Evolutionary conservation across 2,113 vertebrate genomes (phyloP), one percentile per base, ranked within the genome.

Genomic region (Pheucticus melanocephalus): DNA sequence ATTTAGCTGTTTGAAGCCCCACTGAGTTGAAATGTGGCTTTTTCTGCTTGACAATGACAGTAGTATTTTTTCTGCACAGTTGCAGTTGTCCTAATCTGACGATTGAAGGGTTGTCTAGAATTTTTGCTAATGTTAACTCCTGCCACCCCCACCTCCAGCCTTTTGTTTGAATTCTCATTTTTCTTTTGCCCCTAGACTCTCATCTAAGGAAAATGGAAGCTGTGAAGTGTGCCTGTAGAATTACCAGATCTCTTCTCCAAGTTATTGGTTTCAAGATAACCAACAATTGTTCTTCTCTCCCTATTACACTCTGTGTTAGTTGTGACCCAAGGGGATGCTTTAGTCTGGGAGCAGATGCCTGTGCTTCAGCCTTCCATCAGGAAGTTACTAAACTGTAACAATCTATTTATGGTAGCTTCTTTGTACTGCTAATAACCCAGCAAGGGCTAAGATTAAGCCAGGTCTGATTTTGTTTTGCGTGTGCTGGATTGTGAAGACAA

Each of bases 371-470:
- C 70, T 96, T 87, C 75, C 90, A 69, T 83, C 92, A 90, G 96
- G 96, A 97, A 96, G 88, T 94, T 82, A 59, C 94, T 86, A 51
- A 95, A 94, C 87, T 95, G 68, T 63, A 93, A 64, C 63, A 77
- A 18, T 96, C 94, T 96, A 95, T 96, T 97, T 96, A 94, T 96
- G 90, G 96, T 88, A 83, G 42, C 63, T 82, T 33, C 95, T 94
- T 95, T 97, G 94, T 97, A 63, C 93, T 86, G 50, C 54, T 87
- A 94, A 76, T 96, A 95, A 88, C 87, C 61, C 59, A 88, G 84
- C 48, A 65, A 66, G 70, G 51, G 71, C 92, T 66, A n/a, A 90
- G 87, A 95, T 95, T 94, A 93, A 93, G 84, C 78, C 71, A 59
- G 73, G 82, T 83, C 87, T 90, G 94, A 63, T 91, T 96, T 91